Percentiles rank a stretch among this genome's conserved stretches.
phyloP scores from a whole-genome alignment of 2,113 vertebrate genomes.

The Eclectus roratus region DNA sequence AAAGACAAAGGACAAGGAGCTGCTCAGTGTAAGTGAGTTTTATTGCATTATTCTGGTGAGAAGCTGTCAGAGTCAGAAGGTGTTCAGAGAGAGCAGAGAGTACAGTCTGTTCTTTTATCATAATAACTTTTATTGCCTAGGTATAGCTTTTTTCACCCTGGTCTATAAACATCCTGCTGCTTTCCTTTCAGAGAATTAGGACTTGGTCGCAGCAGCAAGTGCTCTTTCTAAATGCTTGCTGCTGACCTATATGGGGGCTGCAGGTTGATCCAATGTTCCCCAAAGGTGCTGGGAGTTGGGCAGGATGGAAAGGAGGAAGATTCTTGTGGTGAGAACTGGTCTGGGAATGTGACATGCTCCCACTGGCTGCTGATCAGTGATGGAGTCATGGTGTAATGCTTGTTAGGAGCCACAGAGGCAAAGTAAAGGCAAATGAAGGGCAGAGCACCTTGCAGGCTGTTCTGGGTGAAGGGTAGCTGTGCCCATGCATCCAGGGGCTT shows the following conservation, averaged over 20 bases:
- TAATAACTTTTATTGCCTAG: conserved; percentile 39
- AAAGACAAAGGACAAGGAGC: not conserved
- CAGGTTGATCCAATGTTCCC: not conserved
- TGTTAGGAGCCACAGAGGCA: not conserved
- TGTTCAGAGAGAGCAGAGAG: not conserved
- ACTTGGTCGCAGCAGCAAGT: not conserved
- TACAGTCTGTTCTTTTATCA: conserved; percentile 49
- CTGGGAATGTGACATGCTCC: not conserved
- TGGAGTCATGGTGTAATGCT: not conserved
- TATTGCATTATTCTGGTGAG: not conserved
- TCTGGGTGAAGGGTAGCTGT: not conserved
- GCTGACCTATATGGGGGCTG: not conserved
- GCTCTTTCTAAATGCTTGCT: not conserved
- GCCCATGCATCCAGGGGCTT: not conserved
- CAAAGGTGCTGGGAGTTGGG: not conserved
- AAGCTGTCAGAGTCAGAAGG: conserved; percentile 17
- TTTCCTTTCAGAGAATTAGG: not conserved
- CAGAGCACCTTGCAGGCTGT: not conserved
- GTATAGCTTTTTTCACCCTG: not conserved
- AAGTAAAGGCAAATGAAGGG: not conserved
- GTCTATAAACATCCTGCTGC: conserved; percentile 1
- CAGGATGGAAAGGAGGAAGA: not conserved
- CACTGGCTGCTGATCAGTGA: accelerated
- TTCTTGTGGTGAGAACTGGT: not conserved
- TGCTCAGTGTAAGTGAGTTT: not conserved